Percentiles rank a stretch among this genome's conserved stretches.
phyloP scores from a whole-genome alignment of 1,140 invertebrate genomes.

The Rhopalosiphum maidis region DNA sequence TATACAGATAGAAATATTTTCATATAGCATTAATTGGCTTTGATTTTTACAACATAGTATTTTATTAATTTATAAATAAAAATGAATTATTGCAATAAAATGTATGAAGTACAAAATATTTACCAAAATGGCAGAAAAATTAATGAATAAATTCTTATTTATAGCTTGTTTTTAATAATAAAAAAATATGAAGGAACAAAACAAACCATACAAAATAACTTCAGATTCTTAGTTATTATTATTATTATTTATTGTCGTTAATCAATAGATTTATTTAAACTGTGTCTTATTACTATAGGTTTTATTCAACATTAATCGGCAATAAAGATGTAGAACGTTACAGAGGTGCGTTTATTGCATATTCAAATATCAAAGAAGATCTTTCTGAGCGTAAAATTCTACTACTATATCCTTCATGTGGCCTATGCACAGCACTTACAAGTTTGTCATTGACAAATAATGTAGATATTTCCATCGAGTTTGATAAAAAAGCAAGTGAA shows the following conservation, averaged over 20 bases:
- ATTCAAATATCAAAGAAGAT: slow-evolving; percentile 32
- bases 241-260: background rate
- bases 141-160: background rate
- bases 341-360: slow-evolving; percentile 3
- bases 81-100: background rate
- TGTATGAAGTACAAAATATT: too few species aligned
- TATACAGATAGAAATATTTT: background rate
- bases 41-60: too few species aligned
- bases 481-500: slow-evolving; percentile 47
- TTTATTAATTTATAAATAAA: background rate
- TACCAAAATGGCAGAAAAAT: background rate
- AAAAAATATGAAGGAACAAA: background rate
- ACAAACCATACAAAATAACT: background rate
- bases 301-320: slow-evolving; percentile 7
- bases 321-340: background rate
- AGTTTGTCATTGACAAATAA: slow-evolving; percentile 18
- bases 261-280: background rate
- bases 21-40: background rate
- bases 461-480: slow-evolving; percentile 39
- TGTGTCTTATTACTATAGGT: background rate
- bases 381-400: slow-evolving; percentile 12
- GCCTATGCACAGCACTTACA: background rate
- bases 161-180: background rate
- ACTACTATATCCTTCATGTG: background rate
- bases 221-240: background rate